phyloP scores from a whole-genome alignment of 2,888 invertebrate genomes.

The Scaptomyza flava region DNA sequence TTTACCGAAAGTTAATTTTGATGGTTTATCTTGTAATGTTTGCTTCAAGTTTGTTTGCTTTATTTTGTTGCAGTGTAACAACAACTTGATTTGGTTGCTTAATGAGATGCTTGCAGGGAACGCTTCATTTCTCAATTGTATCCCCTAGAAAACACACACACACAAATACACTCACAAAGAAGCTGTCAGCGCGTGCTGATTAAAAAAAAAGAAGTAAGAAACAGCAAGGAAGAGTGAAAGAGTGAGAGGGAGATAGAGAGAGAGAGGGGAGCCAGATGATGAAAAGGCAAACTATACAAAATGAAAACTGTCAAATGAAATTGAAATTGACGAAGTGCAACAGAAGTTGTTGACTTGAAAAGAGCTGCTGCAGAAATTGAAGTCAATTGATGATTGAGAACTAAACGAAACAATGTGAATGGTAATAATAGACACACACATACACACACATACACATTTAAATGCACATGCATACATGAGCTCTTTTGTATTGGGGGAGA shows the following conservation, averaged over 20 bases:
- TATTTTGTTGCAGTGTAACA: neutral
- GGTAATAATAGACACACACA: conserved; percentile 50
- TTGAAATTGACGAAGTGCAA: conserved; percentile 62
- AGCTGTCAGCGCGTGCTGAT: conserved; percentile 50
- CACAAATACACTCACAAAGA: conserved; percentile 8
- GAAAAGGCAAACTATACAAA: conserved; percentile 10
- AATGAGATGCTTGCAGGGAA: conserved; percentile 14
- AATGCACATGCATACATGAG: conserved; percentile 4
- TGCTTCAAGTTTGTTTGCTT: neutral
- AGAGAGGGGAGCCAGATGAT: no score
- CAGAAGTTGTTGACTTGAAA: conserved; percentile 50
- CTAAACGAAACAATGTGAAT: conserved; percentile 54
- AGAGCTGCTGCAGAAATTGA: conserved; percentile 67
- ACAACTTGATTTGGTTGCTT: conserved; percentile 15
- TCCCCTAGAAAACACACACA: neutral
- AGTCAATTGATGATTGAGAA: conserved; percentile 75
- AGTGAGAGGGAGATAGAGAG: neutral
- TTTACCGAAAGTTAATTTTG: neutral
- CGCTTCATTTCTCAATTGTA: conserved; percentile 1
- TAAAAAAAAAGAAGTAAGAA: conserved; percentile 17
- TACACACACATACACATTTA: conserved; percentile 1
- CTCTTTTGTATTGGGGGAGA: conserved; percentile 11
- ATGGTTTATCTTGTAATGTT: neutral
- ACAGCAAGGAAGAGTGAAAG: neutral
- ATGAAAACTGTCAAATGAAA: conserved; percentile 52